Conservation (phyloP, 2,888 invertebrate genomes). For the Ormia ochracea region DNA sequence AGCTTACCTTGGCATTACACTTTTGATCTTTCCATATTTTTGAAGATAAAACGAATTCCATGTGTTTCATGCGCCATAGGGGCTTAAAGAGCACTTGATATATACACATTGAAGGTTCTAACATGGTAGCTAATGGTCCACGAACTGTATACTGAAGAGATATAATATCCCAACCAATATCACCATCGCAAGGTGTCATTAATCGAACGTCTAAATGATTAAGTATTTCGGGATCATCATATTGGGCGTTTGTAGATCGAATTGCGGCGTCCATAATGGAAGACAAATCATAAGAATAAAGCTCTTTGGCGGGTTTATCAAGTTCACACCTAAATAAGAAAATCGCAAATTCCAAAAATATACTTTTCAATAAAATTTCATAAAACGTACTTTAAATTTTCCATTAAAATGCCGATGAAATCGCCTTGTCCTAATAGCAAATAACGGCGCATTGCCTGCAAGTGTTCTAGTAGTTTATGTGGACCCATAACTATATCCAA, state of each 20-base stretch:
- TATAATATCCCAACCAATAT: slow-evolving; percentile 76
- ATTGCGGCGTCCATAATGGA: slow-evolving; percentile 90
- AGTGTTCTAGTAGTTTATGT: slow-evolving; percentile 92
- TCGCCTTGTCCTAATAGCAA: slow-evolving; percentile 96
- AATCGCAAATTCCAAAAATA: too few relatives aligned
- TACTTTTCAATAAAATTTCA: too few relatives aligned
- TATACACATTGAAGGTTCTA: slow-evolving; percentile 75
- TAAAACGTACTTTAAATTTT: slow-evolving; percentile 89
- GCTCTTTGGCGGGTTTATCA: slow-evolving; percentile 88
- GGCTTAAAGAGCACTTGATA: slow-evolving; percentile 76
- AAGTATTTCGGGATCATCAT: slow-evolving; percentile 93
- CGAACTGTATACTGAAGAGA: slow-evolving; percentile 75
- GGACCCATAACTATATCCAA: slow-evolving; percentile 90
- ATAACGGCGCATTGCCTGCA: slow-evolving; percentile 93
- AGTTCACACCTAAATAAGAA: slow-evolving; percentile 86
- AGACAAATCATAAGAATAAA: slow-evolving; percentile 92
- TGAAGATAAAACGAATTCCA: slow-evolving; percentile 75
- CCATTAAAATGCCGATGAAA: slow-evolving; percentile 95
- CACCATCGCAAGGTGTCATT: slow-evolving; percentile 76
- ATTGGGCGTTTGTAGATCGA: slow-evolving; percentile 95
- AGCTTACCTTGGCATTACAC: slow-evolving; percentile 75
- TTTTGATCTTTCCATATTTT: slow-evolving; percentile 77
- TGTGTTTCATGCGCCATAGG: slow-evolving; percentile 76
- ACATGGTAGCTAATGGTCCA: slow-evolving; percentile 76
- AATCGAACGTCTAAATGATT: slow-evolving; percentile 90